Conservation (phyloP, 2,888 invertebrate species). For the Lasioglossum figueresi region DNA sequence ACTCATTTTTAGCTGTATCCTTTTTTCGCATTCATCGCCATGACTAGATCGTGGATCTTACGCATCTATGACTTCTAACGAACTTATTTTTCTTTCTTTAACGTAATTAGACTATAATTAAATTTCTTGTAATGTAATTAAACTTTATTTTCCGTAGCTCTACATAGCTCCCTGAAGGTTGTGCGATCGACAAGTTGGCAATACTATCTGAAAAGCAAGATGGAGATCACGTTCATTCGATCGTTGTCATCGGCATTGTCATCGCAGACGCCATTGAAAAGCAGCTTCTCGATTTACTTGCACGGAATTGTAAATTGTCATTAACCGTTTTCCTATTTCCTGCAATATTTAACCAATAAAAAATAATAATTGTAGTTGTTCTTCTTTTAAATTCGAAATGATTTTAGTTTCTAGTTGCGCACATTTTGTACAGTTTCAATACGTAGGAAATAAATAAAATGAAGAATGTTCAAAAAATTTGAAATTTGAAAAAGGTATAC, state of each 20-base stretch:
- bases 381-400: neutral
- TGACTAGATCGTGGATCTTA: no score
- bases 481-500: no score
- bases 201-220: neutral
- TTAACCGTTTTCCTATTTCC: neutral
- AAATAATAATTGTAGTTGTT: neutral
- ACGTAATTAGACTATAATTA: neutral
- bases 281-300: neutral
- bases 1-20: no score
- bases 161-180: slow-evolving; percentile 43
- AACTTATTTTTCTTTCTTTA: neutral
- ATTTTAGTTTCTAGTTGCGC: neutral
- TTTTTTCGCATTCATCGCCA: no score
- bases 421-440: neutral
- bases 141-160: slow-evolving; percentile 17
- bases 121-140: neutral
- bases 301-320: neutral
- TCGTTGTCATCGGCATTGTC: neutral
- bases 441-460: neutral
- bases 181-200: neutral
- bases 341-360: neutral
- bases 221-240: neutral
- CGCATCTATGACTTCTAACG: no score
- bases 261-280: neutral
- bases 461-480: neutral